Conservation (phyloP, 2,797 vertebrate species). For the Cygnus olor region DNA sequence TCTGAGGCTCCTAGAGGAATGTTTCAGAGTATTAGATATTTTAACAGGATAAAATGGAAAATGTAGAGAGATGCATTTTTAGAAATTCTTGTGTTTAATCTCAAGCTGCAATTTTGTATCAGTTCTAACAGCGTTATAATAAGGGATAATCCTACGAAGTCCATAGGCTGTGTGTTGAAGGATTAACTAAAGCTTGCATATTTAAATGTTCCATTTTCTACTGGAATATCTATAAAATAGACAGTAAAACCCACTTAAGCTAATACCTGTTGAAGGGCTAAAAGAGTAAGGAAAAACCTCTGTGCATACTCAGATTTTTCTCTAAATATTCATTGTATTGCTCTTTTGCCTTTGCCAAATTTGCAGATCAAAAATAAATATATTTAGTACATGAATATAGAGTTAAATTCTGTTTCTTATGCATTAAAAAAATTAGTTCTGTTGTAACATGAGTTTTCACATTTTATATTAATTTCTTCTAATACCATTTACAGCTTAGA, state of each 20-base stretch:
- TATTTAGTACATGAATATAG: background rate
- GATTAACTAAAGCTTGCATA: constrained; percentile 75
- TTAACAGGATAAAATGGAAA: constrained; percentile 7
- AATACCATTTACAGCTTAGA: background rate
- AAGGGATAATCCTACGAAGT: constrained; percentile 74
- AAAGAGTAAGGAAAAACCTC: background rate
- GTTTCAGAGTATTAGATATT: background rate
- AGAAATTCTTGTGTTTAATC: constrained; percentile 61
- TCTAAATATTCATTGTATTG: background rate
- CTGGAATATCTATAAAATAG: constrained; percentile 64
- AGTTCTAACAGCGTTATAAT: constrained; percentile 68
- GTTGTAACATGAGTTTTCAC: background rate
- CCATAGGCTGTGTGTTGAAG: constrained; percentile 69
- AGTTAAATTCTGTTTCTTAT: background rate
- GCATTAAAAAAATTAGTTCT: background rate
- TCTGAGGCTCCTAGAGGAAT: background rate
- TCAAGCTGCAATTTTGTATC: constrained; percentile 69
- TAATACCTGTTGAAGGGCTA: constrained; percentile 73
- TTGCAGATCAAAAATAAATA: background rate
- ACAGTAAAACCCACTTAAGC: constrained; percentile 66
- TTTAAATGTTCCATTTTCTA: constrained; percentile 73
- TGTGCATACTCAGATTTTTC: background rate
- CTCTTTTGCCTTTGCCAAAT: background rate
- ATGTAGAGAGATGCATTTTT: constrained; percentile 31
- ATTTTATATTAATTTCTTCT: background rate